Evolutionary conservation across 1,140 invertebrate genomes (phyloP), one percentile per base, ranked within the genome.

Genomic region (Aleiodes sp.): DNA sequence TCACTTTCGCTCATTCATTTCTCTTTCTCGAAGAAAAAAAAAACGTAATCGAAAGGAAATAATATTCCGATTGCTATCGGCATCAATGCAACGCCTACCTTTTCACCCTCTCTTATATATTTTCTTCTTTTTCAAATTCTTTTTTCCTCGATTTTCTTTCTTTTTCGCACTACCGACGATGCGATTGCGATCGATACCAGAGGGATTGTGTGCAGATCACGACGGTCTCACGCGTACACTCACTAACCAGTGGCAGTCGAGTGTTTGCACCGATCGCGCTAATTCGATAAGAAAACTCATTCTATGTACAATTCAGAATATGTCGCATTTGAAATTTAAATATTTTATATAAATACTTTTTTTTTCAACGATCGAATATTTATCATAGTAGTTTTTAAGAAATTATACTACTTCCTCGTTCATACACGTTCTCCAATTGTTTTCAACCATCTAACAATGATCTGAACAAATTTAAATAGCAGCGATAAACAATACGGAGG

Each of bases 201-300:
- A 16, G n/a, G 56, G 57, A 68, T 68, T 68, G 65, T 68, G 65
- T 68, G 65, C 65, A 68, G 65, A 68, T 68, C 65, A 68, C 56
- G 31, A 67, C 65, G 52, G 41, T 67, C 65, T 67, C 65, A 67
- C 65, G 65, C 65, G 65, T 39, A 24, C 7, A 8, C 43, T 46
- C 33, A 63, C 33, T 16, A 6, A 61, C n/a, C n/a, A n/a, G n/a
- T n/a, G n/a, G n/a, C n/a, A n/a, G n/a, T n/a, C n/a, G n/a, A n/a
- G n/a, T n/a, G 26, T 68, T 37, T 69, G 31, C 26, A 10, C 41
- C 41, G 67, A 69, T 69, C n/a, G 57, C 60, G 59, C 43, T 69
- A 69, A 69, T 63, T 56, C 21, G 67, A 69, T 63, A 69, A 69
- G 31, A 37, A 33, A 31, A 59, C 28, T n/a, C n/a, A 24, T 59